phyloP scores from a whole-genome alignment of 2,113 vertebrate species.

The Trematomus loennbergii region DNA sequence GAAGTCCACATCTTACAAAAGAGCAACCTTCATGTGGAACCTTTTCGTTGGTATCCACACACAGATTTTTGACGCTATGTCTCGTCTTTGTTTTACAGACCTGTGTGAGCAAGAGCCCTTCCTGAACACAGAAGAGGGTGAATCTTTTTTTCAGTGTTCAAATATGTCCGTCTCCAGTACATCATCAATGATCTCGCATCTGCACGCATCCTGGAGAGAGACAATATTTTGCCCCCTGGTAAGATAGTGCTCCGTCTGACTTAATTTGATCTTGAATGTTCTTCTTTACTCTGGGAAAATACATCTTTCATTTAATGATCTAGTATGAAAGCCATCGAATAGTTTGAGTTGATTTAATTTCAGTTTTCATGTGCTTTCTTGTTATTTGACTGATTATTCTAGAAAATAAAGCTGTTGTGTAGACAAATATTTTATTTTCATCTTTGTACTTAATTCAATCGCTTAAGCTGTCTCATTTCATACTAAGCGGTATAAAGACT shows the following conservation, averaged over 20 bases:
- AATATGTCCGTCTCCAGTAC: conserved; percentile 91
- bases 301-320: not conserved
- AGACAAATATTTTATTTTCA: not conserved
- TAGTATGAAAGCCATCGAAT: not conserved
- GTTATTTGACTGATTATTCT: not conserved
- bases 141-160: conserved; percentile 86
- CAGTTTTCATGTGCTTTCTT: not conserved
- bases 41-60: not conserved
- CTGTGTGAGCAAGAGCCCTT: conserved; percentile 85
- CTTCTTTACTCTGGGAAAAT: not conserved
- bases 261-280: not conserved
- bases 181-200: conserved; percentile 97
- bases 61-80: not conserved
- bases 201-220: conserved; percentile 92
- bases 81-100: conserved; percentile 76
- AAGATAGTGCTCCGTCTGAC: conserved; percentile 42
- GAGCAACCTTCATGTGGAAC: too few relatives aligned
- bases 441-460: not conserved
- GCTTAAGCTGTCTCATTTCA: not conserved
- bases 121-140: conserved; percentile 90
- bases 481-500: not conserved
- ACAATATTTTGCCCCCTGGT: conserved; percentile 92
- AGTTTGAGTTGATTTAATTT: not conserved
- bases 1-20: not conserved
- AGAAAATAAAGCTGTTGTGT: not conserved